Base-by-base conservation (phyloP, 1,140 invertebrate species). In the Acromyrmex charruanus region DNA sequence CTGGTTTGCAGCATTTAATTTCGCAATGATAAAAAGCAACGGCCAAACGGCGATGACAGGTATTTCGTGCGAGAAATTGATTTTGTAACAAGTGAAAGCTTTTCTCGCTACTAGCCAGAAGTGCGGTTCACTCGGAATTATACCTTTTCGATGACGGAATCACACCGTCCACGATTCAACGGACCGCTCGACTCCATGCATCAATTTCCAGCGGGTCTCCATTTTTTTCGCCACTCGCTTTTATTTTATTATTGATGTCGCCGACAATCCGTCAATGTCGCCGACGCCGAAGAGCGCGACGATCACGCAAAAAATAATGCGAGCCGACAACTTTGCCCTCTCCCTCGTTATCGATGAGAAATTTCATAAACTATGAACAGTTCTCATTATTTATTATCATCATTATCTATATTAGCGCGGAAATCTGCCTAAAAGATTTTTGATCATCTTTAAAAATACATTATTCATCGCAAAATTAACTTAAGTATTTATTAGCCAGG, bases 201-300 rank as follows among this genome's bases (percentile, higher is more conserved):
- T 87, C 86, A 81, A 81, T 81, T 86, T 74, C 31, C 39, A 53
- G 68, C 75, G 61, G 58, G 53, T 4, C 6, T 63, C 28, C 35
- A 66, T 86, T 86, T 89, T 75, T 86, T 75, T 77, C 69, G 55
- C 28, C 77, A 16, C 77, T 85, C 74, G 80, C 77, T 86, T 90
- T 89, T 89, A 86, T 89, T 89, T 89, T 84, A 86, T 89, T 89
- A 81, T 86, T 71, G 53, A 51, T 77, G 51, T 68, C 87, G 31
- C 72, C 49, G 39, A 85, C 68, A 74, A 89, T 86, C 63, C 88
- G 82, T 90, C 88, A 87, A 77, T 81, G 88, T 89, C 87, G 75
- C 31, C 49, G 28, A 53, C n/a, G 39, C 44, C 69, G 53, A 77
- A 86, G 59, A 75, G 53, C 69, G 59, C 74, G 58, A 86, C 87